phyloP scores from a whole-genome alignment of 2,113 vertebrate genomes.

The Ciconia stormi region DNA sequence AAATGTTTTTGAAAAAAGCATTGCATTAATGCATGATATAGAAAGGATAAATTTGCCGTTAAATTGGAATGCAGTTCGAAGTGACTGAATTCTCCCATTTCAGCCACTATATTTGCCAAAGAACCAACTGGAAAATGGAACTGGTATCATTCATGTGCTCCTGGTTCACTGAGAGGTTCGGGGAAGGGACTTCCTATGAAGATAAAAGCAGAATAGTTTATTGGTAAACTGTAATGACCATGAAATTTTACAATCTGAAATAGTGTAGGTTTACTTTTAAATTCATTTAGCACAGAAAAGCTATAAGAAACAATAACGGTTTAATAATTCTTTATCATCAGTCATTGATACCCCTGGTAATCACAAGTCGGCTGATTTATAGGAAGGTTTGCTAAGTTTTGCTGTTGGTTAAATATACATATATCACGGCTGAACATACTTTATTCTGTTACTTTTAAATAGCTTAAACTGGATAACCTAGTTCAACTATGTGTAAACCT shows the following conservation, averaged over 20 bases:
- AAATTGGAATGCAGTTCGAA: constrained; percentile 82
- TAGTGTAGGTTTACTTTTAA: neutral
- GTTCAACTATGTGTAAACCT: neutral
- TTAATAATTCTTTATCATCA: neutral
- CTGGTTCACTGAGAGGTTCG: constrained; percentile 39
- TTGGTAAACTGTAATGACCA: neutral
- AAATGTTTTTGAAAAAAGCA: constrained; percentile 73
- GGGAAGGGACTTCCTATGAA: neutral
- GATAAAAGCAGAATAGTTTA: constrained; percentile 10
- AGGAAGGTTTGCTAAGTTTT: neutral
- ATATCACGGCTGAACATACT: neutral
- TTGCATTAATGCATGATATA: constrained; percentile 82
- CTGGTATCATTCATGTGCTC: constrained; percentile 78
- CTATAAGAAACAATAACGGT: neutral
- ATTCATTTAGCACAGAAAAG: neutral
- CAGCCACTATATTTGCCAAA: constrained; percentile 79
- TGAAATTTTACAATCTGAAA: neutral
- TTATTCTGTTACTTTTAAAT: neutral
- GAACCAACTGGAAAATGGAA: constrained; percentile 80
- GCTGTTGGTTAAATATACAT: neutral
- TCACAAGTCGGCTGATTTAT: neutral
- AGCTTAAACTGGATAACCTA: neutral
- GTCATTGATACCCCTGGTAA: neutral
- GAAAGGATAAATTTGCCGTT: constrained; percentile 78
- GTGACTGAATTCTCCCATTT: constrained; percentile 79